Evolutionary conservation across 2,888 invertebrate genomes (phyloP), one percentile per base, ranked within the genome.

Genomic region (Vandiemenella viatica): DNA sequence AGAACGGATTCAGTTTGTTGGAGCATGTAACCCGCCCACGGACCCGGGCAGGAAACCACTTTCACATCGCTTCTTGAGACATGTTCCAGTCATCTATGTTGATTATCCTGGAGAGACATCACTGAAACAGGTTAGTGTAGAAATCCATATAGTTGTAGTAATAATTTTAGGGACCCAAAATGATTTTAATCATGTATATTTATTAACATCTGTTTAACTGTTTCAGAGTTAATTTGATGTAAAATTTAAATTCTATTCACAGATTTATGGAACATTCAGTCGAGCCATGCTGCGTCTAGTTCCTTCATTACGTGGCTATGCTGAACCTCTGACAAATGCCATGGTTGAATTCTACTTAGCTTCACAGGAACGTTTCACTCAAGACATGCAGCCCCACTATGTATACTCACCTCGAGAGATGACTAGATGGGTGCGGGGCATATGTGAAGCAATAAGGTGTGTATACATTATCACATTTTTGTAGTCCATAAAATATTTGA

Each of bases 381-480:
- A 97, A 69, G 98, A 98, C 67, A 97, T 97, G 92, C 98, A 99
- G 67, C 98, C 98, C 1, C 98, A 99, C 69, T 98, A 99, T 66
- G 96, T 99, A 0, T 98, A 99, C 72, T 96, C 96, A 49, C 98
- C 98, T 8, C 76, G 91, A 62, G 98, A 98, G 71, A 91, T 98
- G 92, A 98, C 98, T 0, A 74, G 98, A 62, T 98, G 98, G 98
- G 97, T 98, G 48, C 78, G 98, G 53, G 98, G 98, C 55, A 98
- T 99, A 58, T 96, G 95, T 65, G 98, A 99, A 70, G 98, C 98
- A 8, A 89, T 99, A 54, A 71, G 78, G 77, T 76, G 58, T 53
- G 45, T 22, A 10, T 42, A n/a, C n/a, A n/a, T n/a, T n/a, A n/a
- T n/a, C n/a, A n/a, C n/a, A n/a, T n/a, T n/a, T n/a, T n/a, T n/a